A percentile compares a stretch with the other conserved stretches of the same genome.
phyloP scores from a whole-genome alignment of 2,797 vertebrate genomes.

The Catharus ustulatus region DNA sequence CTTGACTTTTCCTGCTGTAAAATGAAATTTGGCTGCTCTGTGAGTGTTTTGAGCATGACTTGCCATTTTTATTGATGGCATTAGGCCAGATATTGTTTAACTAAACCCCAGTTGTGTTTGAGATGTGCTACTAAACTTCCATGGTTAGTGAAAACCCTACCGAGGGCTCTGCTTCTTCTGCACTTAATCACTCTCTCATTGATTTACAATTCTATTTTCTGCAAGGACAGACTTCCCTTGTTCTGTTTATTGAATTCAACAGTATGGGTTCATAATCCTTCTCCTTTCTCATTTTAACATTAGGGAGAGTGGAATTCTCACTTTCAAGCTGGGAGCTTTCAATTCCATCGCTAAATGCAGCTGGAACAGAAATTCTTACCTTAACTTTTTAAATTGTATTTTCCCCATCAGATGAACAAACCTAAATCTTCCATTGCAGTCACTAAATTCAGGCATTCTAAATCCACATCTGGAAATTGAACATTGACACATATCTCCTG shows the following conservation, averaged over 20 bases:
- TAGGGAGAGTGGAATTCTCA: neutral
- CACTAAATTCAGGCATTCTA: neutral
- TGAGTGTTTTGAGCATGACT: neutral
- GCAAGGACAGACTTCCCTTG: conserved; percentile 58
- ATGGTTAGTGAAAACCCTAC: conserved; percentile 29
- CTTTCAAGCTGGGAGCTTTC: conserved; percentile 18
- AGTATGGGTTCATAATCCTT: conserved; percentile 43
- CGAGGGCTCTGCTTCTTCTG: conserved; percentile 23
- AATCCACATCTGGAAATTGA: conserved; percentile 2
- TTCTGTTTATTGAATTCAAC: conserved; percentile 58
- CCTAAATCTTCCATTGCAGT: neutral
- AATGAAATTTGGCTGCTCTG: neutral
- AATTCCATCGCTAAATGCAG: neutral
- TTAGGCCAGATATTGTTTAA: conserved; percentile 11
- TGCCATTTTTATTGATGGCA: conserved; percentile 20
- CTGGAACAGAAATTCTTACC: neutral
- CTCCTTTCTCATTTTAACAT: conserved; percentile 29
- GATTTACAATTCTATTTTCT: conserved; percentile 66
- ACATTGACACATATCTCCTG: conserved; percentile 19
- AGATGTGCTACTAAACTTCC: conserved; percentile 22
- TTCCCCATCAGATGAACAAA: neutral
- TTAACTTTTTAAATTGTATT: neutral
- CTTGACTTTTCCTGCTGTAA: neutral
- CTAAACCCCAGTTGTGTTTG: conserved; percentile 7
- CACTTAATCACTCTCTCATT: conserved; percentile 47